phyloP scores from a whole-genome alignment of 2,113 vertebrate species.

The Sapajus apella region DNA sequence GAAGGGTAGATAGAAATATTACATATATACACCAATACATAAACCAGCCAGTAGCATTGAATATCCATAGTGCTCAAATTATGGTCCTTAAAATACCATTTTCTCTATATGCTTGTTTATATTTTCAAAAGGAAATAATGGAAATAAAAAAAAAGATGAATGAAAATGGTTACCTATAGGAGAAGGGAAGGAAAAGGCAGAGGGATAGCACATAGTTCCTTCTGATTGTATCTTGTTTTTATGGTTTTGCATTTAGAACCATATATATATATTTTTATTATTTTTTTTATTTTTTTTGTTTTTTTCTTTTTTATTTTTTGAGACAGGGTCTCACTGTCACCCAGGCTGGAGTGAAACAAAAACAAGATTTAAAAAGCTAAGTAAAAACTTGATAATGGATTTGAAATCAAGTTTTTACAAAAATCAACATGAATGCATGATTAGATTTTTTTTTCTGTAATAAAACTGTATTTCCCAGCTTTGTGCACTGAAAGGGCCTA shows the following conservation, averaged over 20 bases:
- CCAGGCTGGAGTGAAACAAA: background rate
- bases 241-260: conserved; percentile 23
- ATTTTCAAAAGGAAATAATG: conserved; percentile 30
- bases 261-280: background rate
- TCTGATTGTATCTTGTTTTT: background rate
- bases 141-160: background rate
- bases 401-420: background rate
- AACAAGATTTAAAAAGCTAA: background rate
- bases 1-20: background rate
- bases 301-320: too few species aligned
- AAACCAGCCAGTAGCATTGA: background rate
- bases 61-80: background rate
- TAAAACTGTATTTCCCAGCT: background rate
- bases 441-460: background rate
- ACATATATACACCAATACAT: background rate
- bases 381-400: background rate
- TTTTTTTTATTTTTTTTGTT: too few species aligned
- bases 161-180: background rate
- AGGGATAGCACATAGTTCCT: background rate
- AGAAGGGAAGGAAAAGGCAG: background rate
- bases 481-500: background rate
- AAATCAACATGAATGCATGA: background rate
- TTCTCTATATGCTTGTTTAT: background rate
- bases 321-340: too few species aligned
- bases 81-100: background rate